Base-by-base conservation (phyloP, 2,888 invertebrate genomes). In the Tenthredo livida region DNA sequence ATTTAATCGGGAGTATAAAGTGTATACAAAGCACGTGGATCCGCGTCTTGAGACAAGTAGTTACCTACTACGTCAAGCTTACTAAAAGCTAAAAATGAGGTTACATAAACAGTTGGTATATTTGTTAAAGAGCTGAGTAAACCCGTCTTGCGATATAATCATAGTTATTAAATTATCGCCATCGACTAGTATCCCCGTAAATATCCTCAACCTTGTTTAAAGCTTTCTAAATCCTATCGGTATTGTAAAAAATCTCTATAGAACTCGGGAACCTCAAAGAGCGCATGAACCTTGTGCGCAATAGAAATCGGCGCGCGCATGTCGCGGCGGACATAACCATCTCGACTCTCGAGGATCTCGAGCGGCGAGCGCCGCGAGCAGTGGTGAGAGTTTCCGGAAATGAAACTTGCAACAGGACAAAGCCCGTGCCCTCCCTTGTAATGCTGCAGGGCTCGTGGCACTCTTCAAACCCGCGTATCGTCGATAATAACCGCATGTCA, bases 351-450 rank as follows among this genome's bases (percentile, higher is more conserved):
- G 83, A 61, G 33, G 61, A 80, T 61, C 58, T 83, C 83, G 50
- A 85, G 88, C 88, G 86, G 67, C 83, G 50, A 85, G 88, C 88
- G 86, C 86, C 89, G 84, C 82, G 65, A 82, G 70, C 85, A 84
- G 84, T 70, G 83, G 86, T 86, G 87, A 87, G 87, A 89, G 87
- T 88, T 89, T 88, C 84, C 84, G 85, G 87, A 88, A 89, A 89
- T 88, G 86, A 87, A 89, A 89, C 84, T 88, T 88, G 86, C 87
- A 89, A 89, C 90, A 89, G 88, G 87, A 90, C 89, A 90, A 90
- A 90, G 89, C 89, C 84, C 85, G 88, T 87, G 87, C 88, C 88
- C 87, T 87, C 87, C 88, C 88, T 88, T 87, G 87, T 88, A 89
- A 88, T 88, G 88, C 85, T 86, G 85, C 88, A 88, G 89, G 88